Base-by-base conservation (phyloP, 37 sponge, comb jelly and placozoan species). In the Ephydatia muelleri region DNA sequence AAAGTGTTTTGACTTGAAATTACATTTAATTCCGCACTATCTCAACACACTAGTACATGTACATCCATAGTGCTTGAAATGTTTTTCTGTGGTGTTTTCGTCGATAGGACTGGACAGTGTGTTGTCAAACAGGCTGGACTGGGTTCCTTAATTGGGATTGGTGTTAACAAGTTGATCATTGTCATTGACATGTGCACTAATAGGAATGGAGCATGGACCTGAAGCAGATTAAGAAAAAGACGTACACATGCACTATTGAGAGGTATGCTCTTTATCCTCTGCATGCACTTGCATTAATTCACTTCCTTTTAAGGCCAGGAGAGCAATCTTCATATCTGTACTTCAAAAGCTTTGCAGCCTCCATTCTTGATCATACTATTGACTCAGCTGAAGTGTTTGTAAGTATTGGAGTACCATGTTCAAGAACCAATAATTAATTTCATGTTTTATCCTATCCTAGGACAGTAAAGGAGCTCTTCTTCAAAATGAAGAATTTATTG, bases 291-390 rank as follows among this genome's bases (percentile, higher is more conserved):
- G 22, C 38, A 30, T 31, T 14, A 9, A 39, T 11, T 8, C 38
- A 13, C 75, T 22, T 68, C 27, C 28, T 36, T 32, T 57, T 8
- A 48, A 87, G 92, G 38, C 88, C 91, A 67, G 57, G 57, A 11
- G 86, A 88, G 2, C 84, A 88, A 68, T 65, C 82, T 0, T 94
- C 94, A 32, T 94, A 91, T 72, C 85, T 94, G 8, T 87, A 70
- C 74, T 94, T 94, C 67, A 84, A 83, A 77, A 84, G 57, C 48
- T 94, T 94, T 88, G 81, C 94, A 38, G 76, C 82, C n/a, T 84
- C 85, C 0, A 76, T 94, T 36, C 36, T 84, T 26, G 86, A 85
- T 31, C 78, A 80, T 36, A 43, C 84, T 32, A 57, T 94, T 49
- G 34, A 38, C 12, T 70, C 67, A 49, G 94, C 73, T 30, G 94